Evolutionary conservation across 1,140 invertebrate species (phyloP).

Genomic region (Heliothis subflexa): DNA sequence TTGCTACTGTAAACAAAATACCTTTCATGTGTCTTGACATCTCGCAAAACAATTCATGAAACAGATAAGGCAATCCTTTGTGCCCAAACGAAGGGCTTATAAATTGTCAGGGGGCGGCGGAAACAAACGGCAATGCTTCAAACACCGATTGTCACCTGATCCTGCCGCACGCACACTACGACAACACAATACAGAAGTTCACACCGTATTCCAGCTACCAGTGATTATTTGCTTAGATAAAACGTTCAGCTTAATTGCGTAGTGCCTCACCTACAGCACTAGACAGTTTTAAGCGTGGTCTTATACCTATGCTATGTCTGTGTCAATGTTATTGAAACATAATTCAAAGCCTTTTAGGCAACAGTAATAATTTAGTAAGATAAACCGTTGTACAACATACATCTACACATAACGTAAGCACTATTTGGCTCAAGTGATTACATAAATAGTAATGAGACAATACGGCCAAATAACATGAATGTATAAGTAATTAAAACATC

Average conservation of each 20-base stretch:
- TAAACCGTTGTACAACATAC: not conserved
- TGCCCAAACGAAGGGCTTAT: conserved; percentile 42
- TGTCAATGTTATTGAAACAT: not conserved
- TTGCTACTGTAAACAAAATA: conserved; percentile 29
- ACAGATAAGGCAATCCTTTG: conserved; percentile 43
- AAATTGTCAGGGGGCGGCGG: conserved; percentile 43
- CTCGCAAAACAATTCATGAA: conserved; percentile 41
- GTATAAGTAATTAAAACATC: too few relatives aligned
- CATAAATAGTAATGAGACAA: too few relatives aligned
- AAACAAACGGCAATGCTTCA: conserved; percentile 41
- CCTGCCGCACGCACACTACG: conserved; percentile 20
- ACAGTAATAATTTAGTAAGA: not conserved
- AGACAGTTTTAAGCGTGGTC: not conserved
- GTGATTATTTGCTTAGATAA: conserved; percentile 6
- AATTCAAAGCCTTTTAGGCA: not conserved
- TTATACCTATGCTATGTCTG: not conserved
- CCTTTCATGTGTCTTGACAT: conserved; percentile 37
- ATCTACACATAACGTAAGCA: too few relatives aligned
- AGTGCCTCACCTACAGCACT: not conserved
- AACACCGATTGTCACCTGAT: conserved; percentile 47
- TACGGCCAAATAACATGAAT: too few relatives aligned
- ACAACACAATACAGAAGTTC: conserved; percentile 7
- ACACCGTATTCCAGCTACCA: not conserved
- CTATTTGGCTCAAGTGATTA: too few relatives aligned
- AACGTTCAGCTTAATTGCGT: not conserved